A percentile compares a stretch with the other conserved stretches of the same genome.
Evolutionary conservation across 1,140 invertebrate species (phyloP).

Genomic region (Megathymus violae): DNA sequence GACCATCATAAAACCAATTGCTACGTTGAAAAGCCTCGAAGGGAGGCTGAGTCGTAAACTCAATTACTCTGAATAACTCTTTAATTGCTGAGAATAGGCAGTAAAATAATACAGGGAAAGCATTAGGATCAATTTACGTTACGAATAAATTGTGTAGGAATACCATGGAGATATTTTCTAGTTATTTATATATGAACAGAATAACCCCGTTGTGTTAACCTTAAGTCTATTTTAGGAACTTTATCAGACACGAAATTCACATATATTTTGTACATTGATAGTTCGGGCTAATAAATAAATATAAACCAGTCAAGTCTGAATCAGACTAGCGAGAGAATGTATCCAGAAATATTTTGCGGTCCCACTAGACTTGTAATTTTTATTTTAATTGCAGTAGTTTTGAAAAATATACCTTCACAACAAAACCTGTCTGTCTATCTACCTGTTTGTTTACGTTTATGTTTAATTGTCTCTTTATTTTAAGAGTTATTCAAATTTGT

Average conservation of each 20-base stretch:
- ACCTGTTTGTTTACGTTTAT: too few relatives aligned
- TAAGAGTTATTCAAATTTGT: too few relatives aligned
- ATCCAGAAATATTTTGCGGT: too few relatives aligned
- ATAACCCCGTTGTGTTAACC: neutral
- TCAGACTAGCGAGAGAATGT: too few relatives aligned
- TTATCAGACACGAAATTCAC: slow-evolving; percentile 6
- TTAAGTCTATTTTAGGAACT: neutral
- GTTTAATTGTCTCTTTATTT: too few relatives aligned
- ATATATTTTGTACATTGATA: too few relatives aligned
- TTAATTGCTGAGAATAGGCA: slow-evolving; percentile 63
- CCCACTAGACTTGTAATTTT: too few relatives aligned
- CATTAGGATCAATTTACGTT: slow-evolving; percentile 13
- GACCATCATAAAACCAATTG: slow-evolving; percentile 65
- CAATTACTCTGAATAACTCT: slow-evolving; percentile 67
- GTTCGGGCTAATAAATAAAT: too few relatives aligned
- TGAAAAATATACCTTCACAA: too few relatives aligned
- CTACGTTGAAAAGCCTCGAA: slow-evolving; percentile 61
- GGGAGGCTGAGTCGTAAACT: slow-evolving; percentile 64
- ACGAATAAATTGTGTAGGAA: neutral
- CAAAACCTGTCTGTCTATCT: too few relatives aligned
- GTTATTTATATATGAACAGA: neutral
- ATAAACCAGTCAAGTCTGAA: too few relatives aligned
- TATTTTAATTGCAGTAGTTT: too few relatives aligned
- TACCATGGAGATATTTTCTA: neutral
- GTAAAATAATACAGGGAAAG: slow-evolving; percentile 44